Evolutionary conservation across 1,140 invertebrate genomes (phyloP), one percentile per base, ranked within the genome.

Genomic region (Lasaia peninsularis): DNA sequence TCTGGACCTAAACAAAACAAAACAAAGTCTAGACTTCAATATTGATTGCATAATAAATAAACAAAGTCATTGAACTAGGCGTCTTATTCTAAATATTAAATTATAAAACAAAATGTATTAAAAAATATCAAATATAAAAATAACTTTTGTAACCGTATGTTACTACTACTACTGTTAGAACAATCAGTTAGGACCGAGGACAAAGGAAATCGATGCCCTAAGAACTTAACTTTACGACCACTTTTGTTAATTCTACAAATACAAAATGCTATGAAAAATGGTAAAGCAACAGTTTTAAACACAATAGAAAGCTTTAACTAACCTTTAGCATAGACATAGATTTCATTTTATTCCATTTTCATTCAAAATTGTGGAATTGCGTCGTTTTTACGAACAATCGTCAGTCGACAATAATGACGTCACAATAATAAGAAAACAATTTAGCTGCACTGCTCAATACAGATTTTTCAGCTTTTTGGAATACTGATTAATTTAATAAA

Each of bases 351-450:
- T 77, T 84, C 83, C 84, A 88, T 87, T 84, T 88, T 78, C 66
- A 73, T 61, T 67, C 73, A 75, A 73, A 79, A 86, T 59, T 65
- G 71, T 77, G 79, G 75, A 87, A 89, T 87, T 89, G 88, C 88
- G 88, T 89, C 80, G 86, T 89, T 82, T 63, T 72, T 71, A 78
- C 40, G 18, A 48, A 48, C 20, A 48, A 48, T 78, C 88, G 77
- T 80, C 84, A 89, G 75, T 82, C 73, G 77, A 86, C 82, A 88
- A 88, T 70, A 78, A 82, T 89, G 88, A 89, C 86, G 88, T 89
- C 88, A 88, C 81, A 77, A 62, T 68, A 71, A 75, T 63, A 73
- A 69, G 68, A 74, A 73, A 80, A 86, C 16, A 48, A 79, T 61
- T 74, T 65, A 76, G 71, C 63, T 60, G 63, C 71, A 71, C 70